Base-by-base conservation (phyloP, 2,113 vertebrate species). In the Neodon shergylaensis region DNA sequence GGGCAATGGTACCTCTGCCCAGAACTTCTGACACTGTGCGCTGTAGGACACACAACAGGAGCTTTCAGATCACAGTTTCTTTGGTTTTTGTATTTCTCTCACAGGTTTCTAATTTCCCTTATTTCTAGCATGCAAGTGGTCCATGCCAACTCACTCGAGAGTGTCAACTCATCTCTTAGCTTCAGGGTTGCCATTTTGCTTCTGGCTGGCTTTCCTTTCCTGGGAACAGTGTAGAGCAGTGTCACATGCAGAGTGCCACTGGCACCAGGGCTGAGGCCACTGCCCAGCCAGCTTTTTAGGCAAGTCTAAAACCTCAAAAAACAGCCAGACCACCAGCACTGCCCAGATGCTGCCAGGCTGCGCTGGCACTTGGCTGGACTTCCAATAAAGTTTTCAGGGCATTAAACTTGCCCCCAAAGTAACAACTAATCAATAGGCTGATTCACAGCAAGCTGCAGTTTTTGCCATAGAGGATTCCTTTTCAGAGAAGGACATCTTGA, bases 41-140 rank as follows among this genome's bases (percentile, higher is more conserved):
- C 16, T 28, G 3, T 0, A 31, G 66, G 0, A 2, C 26, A 14
- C 0, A 0, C 26, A 9, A 12, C 3, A 39, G 39, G 26, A 49
- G 63, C 74, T 88, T 44, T 76, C 54, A 16, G 49, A 24, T 4
- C n/a, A 13, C 5, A 7, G 26, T 7, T 33, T 14, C 72, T 44
- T 72, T 81, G 68, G 2, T n/a, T 22, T 86, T 2, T 63, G 6
- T 65, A 22, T 52, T 39, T 52, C 33, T 17, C 13, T 24, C 14
- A n/a, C 2, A 7, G 24, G 63, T 94, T 72, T 70, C 39, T 39
- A 31, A 12, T 44, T 49, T 58, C 7, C 4, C 14, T 26, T 8
- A 33, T 5, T 39, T 61, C 63, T 33, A 36, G 49, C 54, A 65
- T 31, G 33, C 52, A 19, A 16, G 42, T 3, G 39, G 0, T 68